Conservation (phyloP, 2,888 invertebrate genomes). For the Pinctada fucata region DNA sequence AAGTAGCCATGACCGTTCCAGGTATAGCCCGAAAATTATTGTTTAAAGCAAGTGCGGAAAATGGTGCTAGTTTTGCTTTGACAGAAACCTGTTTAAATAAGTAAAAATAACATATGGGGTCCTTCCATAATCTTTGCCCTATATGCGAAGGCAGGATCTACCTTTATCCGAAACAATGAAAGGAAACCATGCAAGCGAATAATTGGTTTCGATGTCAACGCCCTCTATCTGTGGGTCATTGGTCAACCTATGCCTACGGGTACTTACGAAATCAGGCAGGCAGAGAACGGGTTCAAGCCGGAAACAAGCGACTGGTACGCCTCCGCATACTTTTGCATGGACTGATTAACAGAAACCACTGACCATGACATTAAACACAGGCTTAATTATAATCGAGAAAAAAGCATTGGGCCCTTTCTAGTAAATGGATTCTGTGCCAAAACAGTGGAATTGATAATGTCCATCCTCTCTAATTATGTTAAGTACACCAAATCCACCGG, state of each 20-base stretch:
- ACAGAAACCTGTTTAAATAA: too few relatives aligned
- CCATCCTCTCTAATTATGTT: too few relatives aligned
- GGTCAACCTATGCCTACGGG: conserved; percentile 18
- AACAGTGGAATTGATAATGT: too few relatives aligned
- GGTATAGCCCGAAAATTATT: conserved; percentile 42
- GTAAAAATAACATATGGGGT: conserved; percentile 9
- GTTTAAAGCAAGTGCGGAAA: not conserved
- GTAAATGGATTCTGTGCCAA: conserved; percentile 10
- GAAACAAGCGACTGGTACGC: conserved; percentile 9
- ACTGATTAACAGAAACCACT: not conserved
- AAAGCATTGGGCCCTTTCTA: conserved; percentile 12
- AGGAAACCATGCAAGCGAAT: conserved; percentile 17
- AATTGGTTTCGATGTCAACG: conserved; percentile 23
- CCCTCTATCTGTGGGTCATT: conserved; percentile 17
- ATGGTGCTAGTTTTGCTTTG: conserved; percentile 1
- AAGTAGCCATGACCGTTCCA: conserved; percentile 45
- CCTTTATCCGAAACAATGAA: conserved; percentile 3
- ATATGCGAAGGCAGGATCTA: not conserved
- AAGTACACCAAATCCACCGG: too few relatives aligned
- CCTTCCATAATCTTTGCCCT: conserved; percentile 18
- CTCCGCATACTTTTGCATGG: conserved; percentile 14
- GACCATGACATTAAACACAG: conserved; percentile 2
- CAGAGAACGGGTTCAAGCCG: conserved; percentile 13
- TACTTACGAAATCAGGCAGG: not conserved
- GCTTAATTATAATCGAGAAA: conserved; percentile 4